phyloP scores from a whole-genome alignment of 2,888 invertebrate genomes.

The Aethes cnicana region DNA sequence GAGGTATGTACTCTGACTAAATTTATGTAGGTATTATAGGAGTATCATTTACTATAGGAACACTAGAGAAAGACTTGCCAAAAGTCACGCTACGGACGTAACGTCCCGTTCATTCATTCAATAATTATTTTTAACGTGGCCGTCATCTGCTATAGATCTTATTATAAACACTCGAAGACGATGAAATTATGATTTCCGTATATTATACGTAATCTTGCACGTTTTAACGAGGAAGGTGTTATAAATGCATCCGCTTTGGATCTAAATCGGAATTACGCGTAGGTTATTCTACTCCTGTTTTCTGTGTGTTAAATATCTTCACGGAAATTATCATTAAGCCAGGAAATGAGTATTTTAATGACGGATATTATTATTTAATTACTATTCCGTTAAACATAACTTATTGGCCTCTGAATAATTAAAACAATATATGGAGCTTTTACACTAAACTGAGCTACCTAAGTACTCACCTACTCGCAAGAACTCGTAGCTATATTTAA shows the following conservation, averaged over 20 bases:
- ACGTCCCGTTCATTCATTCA: conserved; percentile 37
- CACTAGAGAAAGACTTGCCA: conserved; percentile 32
- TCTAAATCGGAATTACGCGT: neutral
- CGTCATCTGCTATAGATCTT: conserved; percentile 35
- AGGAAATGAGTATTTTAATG: no score
- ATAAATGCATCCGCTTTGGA: conserved; percentile 1
- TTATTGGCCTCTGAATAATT: no score
- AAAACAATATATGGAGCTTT: no score
- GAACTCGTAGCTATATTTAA: no score
- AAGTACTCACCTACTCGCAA: no score
- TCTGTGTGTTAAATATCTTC: neutral
- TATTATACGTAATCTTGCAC: conserved; percentile 12
- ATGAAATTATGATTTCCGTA: conserved; percentile 22
- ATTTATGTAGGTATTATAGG: no score
- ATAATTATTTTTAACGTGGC: conserved; percentile 35
- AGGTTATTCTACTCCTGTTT: neutral
- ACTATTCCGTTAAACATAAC: no score
- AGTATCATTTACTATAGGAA: no score
- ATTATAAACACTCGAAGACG: conserved; percentile 31
- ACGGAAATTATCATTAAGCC: no score
- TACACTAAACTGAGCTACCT: no score
- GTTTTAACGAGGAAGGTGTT: conserved; percentile 9
- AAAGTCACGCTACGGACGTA: conserved; percentile 26
- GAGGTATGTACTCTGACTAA: no score
- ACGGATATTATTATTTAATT: no score